Percentiles rank a stretch among this genome's conserved stretches.
phyloP scores from a whole-genome alignment of 2,113 vertebrate species.

The Zootoca vivipara region DNA sequence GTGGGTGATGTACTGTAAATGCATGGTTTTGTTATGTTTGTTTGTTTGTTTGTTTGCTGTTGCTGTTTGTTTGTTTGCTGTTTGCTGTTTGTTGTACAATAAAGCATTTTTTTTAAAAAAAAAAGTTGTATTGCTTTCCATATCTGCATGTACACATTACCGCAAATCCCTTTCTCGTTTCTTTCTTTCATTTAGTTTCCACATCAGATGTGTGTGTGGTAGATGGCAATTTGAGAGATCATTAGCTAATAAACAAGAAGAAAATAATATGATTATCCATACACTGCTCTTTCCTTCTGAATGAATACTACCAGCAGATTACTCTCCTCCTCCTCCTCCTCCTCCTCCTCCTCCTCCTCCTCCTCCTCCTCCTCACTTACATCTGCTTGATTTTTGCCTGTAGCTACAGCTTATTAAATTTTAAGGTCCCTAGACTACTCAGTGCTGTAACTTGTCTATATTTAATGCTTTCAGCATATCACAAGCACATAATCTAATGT shows the following conservation, averaged over 20 bases:
- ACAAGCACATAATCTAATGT: slow-evolving; percentile 43
- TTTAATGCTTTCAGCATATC: slow-evolving; percentile 66
- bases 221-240: slow-evolving; percentile 18
- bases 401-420: slow-evolving; percentile 61
- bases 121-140: not conserved
- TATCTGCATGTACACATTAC: not conserved
- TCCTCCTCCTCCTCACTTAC: slow-evolving; percentile 23
- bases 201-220: fast-evolving
- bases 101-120: too few species aligned
- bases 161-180: not conserved
- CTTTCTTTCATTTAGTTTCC: not conserved
- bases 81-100: too few species aligned
- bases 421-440: slow-evolving; percentile 50
- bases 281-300: slow-evolving; percentile 36
- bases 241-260: slow-evolving; percentile 34
- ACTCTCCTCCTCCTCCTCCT: slow-evolving; percentile 18
- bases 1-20: too few species aligned
- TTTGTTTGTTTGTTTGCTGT: too few species aligned
- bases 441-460: slow-evolving; percentile 61
- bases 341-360: slow-evolving; percentile 21
- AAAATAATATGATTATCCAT: not conserved
- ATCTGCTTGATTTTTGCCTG: not conserved
- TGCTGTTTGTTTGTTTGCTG: too few species aligned
- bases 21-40: too few species aligned
- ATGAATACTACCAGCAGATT: not conserved